phyloP scores from a whole-genome alignment of 2,888 invertebrate genomes.

The Pollenia griseotomentosa region DNA sequence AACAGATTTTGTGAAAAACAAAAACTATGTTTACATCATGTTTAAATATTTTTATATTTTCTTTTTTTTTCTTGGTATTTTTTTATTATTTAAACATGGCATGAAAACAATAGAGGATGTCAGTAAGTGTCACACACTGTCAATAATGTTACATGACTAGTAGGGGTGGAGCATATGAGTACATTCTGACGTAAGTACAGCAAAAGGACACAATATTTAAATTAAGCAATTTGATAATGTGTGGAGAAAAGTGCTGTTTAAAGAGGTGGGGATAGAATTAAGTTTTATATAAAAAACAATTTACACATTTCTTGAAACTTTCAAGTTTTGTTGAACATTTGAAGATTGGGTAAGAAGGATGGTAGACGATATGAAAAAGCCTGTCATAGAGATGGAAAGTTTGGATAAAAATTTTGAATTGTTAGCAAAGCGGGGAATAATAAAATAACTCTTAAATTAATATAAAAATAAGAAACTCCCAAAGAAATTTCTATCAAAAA shows the following conservation, averaged over 20 bases:
- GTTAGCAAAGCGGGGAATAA: too few species aligned
- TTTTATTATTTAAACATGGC: conserved; percentile 11
- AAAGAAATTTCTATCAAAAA: too few species aligned
- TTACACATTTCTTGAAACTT: too few species aligned
- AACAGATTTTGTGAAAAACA: conserved; percentile 13
- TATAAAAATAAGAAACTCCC: too few species aligned
- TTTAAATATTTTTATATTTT: conserved; percentile 30
- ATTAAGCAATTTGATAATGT: conserved; percentile 6
- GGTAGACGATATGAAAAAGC: too few species aligned
- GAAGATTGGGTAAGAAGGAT: too few species aligned
- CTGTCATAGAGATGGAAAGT: too few species aligned
- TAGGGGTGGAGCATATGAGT: conserved; percentile 11
- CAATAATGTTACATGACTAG: conserved; percentile 19
- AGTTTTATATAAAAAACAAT: neutral
- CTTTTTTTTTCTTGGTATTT: neutral
- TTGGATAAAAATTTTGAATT: too few species aligned
- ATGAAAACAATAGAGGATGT: conserved; percentile 29
- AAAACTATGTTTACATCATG: conserved; percentile 37
- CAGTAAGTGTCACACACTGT: conserved; percentile 24
- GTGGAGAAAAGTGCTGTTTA: neutral
- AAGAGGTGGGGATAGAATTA: neutral
- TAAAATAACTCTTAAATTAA: too few species aligned
- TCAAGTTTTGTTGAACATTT: too few species aligned
- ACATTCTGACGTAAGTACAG: conserved; percentile 9
- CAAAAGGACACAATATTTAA: conserved; percentile 22